These are phyloP conservation scores for Coelogynopora nodosa DNA, from an alignment of 2,888 invertebrate genomes.

Conservation along the genomic window DNA sequence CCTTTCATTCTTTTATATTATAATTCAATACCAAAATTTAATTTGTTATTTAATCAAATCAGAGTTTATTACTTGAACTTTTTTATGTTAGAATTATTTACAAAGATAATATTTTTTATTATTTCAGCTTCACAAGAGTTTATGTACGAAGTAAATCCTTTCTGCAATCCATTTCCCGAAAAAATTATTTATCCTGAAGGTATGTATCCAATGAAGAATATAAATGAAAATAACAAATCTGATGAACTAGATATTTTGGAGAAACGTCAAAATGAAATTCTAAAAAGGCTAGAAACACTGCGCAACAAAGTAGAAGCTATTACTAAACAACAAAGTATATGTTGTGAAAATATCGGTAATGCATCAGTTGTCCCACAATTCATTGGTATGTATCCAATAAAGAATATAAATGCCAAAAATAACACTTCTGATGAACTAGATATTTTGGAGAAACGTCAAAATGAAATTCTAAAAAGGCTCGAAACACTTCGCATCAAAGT, in stretches of 20 bases:
- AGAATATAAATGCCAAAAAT: background rate
- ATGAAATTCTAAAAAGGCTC: background rate
- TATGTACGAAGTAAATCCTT: background rate
- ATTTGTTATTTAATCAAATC: too few species aligned
- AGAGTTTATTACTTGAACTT: too few species aligned
- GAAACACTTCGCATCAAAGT: background rate
- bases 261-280: background rate
- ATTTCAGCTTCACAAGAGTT: too few species aligned
- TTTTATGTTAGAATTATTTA: too few species aligned
- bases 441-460: background rate
- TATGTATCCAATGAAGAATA: background rate
- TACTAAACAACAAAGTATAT: background rate
- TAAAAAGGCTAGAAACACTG: background rate
- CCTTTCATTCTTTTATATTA: too few species aligned
- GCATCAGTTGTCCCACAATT: background rate
- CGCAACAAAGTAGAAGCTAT: background rate
- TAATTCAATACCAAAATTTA: too few species aligned
- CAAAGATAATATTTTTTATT: too few species aligned
- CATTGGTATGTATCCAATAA: too few species aligned
- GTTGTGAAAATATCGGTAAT: background rate
- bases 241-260: background rate
- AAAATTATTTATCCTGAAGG: background rate
- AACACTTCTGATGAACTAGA: background rate
- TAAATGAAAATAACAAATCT: background rate
- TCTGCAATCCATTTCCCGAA: background rate